These are phyloP conservation scores for Lepus europaeus DNA, from an alignment of 2,113 vertebrate species.

Conservation along the genomic window DNA sequence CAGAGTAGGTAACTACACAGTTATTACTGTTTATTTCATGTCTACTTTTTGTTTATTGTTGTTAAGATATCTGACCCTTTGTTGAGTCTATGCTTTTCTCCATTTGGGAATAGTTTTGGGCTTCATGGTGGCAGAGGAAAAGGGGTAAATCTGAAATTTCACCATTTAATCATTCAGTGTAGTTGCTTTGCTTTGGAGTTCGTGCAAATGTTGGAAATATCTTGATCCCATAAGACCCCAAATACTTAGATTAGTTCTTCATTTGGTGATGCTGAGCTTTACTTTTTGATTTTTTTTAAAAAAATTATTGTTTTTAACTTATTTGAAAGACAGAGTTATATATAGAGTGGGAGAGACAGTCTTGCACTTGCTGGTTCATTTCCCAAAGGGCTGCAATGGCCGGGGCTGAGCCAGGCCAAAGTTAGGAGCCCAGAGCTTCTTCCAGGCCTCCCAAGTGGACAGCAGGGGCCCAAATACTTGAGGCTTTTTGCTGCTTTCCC, in stretches of 20 bases:
- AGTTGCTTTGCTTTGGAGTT: conserved; percentile 31
- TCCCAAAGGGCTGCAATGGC: too few species aligned
- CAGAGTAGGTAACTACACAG: neutral
- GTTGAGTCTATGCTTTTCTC: conserved; percentile 5
- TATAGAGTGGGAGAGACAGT: too few species aligned
- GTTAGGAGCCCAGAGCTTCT: too few species aligned
- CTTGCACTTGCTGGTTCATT: too few species aligned
- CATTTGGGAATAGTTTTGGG: neutral
- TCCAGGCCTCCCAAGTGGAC: too few species aligned
- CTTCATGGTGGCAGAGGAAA: neutral
- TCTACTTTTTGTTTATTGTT: neutral
- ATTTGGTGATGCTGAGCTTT: neutral
- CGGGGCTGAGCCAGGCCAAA: too few species aligned
- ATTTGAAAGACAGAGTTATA: too few species aligned
- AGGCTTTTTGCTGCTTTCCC: too few species aligned
- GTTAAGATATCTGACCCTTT: conserved; percentile 14
- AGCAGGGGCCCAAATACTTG: too few species aligned
- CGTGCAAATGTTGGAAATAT: neutral
- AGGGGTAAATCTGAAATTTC: neutral
- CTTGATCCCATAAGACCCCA: neutral
- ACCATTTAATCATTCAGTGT: neutral
- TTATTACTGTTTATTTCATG: neutral
- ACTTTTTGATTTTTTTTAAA: too few species aligned
- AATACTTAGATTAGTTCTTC: neutral
- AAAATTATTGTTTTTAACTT: too few species aligned